Percentiles rank a stretch among this genome's conserved stretches.
These are phyloP conservation scores for Brachirus orientalis DNA, from an alignment of 2,113 vertebrate genomes.

Conservation along the genomic window DNA sequence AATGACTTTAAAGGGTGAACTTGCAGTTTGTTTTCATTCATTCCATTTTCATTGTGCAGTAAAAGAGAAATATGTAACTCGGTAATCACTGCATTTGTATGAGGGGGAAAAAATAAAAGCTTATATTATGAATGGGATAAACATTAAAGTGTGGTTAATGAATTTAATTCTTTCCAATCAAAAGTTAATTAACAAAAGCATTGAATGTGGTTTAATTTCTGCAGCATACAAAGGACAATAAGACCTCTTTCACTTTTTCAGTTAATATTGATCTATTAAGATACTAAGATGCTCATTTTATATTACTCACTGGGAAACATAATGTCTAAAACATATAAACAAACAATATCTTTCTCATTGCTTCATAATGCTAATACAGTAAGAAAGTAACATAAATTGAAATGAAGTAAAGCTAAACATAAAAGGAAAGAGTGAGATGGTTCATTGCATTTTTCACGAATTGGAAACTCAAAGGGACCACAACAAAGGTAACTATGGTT, in stretches of 20 bases:
- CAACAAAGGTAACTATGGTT: no score
- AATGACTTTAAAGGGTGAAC: conserved; percentile 33
- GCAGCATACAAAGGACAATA: neutral
- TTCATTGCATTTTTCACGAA: no score
- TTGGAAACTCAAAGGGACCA: no score
- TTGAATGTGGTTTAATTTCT: neutral
- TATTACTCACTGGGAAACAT: neutral
- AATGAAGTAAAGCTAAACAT: no score
- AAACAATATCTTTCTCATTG: no score
- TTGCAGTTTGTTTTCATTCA: conserved; percentile 18
- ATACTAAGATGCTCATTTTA: neutral
- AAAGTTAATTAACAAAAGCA: neutral
- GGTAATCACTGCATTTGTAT: neutral
- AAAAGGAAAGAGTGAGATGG: no score
- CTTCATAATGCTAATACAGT: no score
- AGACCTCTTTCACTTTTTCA: neutral
- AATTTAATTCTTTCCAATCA: neutral
- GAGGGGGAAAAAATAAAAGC: no score
- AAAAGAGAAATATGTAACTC: neutral
- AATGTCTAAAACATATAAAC: no score
- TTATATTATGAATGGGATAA: neutral
- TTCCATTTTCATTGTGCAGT: neutral
- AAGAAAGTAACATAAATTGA: no score
- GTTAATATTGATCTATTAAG: neutral
- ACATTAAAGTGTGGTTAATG: neutral